Base-by-base conservation (phyloP, 2,797 vertebrate species). In the Sebastes taczanowskii region DNA sequence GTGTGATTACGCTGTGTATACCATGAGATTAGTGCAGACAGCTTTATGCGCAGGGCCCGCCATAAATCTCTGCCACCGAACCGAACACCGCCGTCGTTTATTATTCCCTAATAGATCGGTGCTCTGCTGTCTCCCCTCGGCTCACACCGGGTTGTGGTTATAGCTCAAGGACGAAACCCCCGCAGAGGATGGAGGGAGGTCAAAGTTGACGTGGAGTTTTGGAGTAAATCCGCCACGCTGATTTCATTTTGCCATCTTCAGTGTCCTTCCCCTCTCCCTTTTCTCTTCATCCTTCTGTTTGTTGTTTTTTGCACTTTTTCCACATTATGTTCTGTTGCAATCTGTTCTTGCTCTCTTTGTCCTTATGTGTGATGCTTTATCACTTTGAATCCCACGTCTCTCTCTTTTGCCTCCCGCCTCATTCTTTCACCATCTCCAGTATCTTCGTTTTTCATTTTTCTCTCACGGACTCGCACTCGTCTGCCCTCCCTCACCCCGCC, bases 1-100 rank as follows among this genome's bases (percentile, higher is more conserved):
- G 89, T 90, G 86, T 91, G 88, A 92, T 90, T 92, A 89, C 64
- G 25, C 81, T 86, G 91, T 92, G 89, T 94, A 91, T 91, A 92
- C 90, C 90, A 80, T 88, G 89, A 92, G 92, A 93, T 94, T 94
- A 93, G 87, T 84, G 85, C 78, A 60, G 93, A 94, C 93, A 94
- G 93, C 85, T 94, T 95, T 94, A 94, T 91, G 85, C 74, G 34
- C 75, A 5, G 34, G 55, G 63, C 71, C 86, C n/a, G 65, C 73
- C 66, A 73, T 94, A 92, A 94, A 94, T 93, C 89, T 77, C 58
- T 46, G 46, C 86, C 85, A 72, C 83, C 78, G 78, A 88, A 80
- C 69, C 66, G 27, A 90, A 83, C 14, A 66, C 76, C 52, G 16
- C 80, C 58, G 1, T 79, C 87, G 81, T 93, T 92, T 91, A 91